phyloP scores from a whole-genome alignment of 2,888 invertebrate genomes.

The Dione vanillae region DNA sequence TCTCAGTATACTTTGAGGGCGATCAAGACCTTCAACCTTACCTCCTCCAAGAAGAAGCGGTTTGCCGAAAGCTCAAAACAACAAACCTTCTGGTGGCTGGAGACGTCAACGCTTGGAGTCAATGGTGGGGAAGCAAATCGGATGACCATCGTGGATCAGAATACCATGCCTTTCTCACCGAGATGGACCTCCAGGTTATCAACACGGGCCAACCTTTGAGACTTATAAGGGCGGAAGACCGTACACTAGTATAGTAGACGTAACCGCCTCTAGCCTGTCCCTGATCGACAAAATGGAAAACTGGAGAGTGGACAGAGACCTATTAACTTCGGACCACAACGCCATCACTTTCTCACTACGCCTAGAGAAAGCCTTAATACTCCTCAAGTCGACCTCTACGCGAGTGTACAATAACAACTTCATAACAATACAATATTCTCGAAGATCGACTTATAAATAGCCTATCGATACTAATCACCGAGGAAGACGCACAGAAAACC shows the following conservation, averaged over 20 bases:
- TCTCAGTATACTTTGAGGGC: too few species aligned
- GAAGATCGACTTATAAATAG: too few species aligned
- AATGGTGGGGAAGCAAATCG: conserved; percentile 48
- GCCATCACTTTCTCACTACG: neutral
- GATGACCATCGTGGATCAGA: too few species aligned
- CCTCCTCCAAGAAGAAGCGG: neutral
- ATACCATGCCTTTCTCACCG: conserved; percentile 30
- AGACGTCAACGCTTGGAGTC: conserved; percentile 46
- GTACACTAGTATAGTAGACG: conserved; percentile 36
- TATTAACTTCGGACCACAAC: conserved; percentile 30
- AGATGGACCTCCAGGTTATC: conserved; percentile 36
- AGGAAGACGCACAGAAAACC: too few species aligned
- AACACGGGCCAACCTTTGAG: too few species aligned
- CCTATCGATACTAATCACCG: too few species aligned
- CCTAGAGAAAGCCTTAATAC: neutral
- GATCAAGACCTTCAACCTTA: too few species aligned
- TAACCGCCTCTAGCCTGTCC: conserved; percentile 23
- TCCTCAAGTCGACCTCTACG: too few species aligned
- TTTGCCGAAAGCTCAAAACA: neutral
- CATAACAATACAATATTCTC: too few species aligned
- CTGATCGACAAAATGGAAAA: neutral
- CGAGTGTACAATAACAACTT: too few species aligned
- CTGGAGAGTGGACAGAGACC: too few species aligned
- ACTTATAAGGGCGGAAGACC: conserved; percentile 22
- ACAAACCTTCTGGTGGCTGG: conserved; percentile 43